Base-by-base conservation (phyloP, 1,140 invertebrate genomes). In the Meteorus sp. region DNA sequence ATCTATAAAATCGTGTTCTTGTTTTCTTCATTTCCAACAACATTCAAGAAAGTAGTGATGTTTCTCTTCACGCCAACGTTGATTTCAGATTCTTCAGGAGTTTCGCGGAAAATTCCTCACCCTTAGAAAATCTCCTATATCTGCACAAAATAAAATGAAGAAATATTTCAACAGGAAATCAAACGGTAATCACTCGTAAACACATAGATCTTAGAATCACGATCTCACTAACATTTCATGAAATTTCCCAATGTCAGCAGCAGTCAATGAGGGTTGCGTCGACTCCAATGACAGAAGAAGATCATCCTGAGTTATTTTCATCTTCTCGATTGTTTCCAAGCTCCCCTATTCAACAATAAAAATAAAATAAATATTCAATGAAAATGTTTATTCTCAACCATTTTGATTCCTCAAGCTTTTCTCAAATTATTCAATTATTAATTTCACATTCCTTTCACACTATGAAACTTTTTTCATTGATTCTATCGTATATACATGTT, bases 211-310 rank as follows among this genome's bases (percentile, higher is more conserved):
- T n/a, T n/a, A n/a, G n/a, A n/a, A n/a, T n/a, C n/a, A 58, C 7
- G 64, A 29, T 57, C 54, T 51, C 17, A 67, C 71, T 71, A 72
- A 87, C 86, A 87, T 88, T 64, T 69, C 80, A 50, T 84, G 78
- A 66, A 89, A 91, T 72, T 85, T 88, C 11, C 70, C 41, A 39
- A 81, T 82, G 65, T 91, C 88, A 6, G 78, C 68, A 6, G 60
- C 65, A 2, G 83, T 83, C 8, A 92, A 80, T 2, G 89, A 90
- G 0, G 89, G 88, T 50, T 82, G 84, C 9, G 87, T 90, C 52
- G 84, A 83, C 9, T 67, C 64, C 1, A 87, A 60, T 3, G 88
- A 85, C 8, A 80, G 76, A 19, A 82, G 45, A 35, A 90, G 73
- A 65, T 88, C 82, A 8, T 75, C 71, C 52, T 80, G 79, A 64